These are phyloP conservation scores for Dendroctonus ponderosae DNA, from an alignment of 1,140 invertebrate genomes.

Conservation along the genomic window DNA sequence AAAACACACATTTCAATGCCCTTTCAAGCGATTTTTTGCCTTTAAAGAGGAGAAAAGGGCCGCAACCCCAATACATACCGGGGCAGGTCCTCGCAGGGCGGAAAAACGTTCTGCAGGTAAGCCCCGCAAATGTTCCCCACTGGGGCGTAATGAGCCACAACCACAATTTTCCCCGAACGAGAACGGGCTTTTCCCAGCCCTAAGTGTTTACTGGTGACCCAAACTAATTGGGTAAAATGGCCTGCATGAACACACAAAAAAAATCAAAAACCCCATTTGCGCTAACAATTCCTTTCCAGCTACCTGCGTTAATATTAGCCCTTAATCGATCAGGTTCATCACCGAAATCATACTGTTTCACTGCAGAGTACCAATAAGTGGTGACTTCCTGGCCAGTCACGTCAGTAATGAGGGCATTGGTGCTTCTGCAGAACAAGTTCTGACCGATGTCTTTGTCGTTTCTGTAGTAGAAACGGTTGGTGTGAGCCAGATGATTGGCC, in stretches of 20 bases:
- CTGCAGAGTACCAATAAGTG: slow-evolving; percentile 83
- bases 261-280: slow-evolving; percentile 1
- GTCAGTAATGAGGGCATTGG: slow-evolving; percentile 64
- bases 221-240: slow-evolving; percentile 90
- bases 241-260: slow-evolving; percentile 54
- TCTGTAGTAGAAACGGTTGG: slow-evolving; percentile 73
- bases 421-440: slow-evolving; percentile 71
- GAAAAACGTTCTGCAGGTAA: slow-evolving; percentile 74
- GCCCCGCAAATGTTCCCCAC: slow-evolving; percentile 74
- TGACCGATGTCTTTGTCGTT: slow-evolving; percentile 72
- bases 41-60: neutral
- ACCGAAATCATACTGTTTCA: slow-evolving; percentile 70
- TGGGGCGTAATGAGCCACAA: slow-evolving; percentile 80
- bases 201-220: slow-evolving; percentile 74
- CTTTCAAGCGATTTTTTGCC: neutral
- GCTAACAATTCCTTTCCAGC: slow-evolving; percentile 48
- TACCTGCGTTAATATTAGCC: slow-evolving; percentile 76
- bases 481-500: slow-evolving; percentile 80
- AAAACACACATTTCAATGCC: no score
- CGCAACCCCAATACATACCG: slow-evolving; percentile 10
- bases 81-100: slow-evolving; percentile 52
- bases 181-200: slow-evolving; percentile 80
- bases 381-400: slow-evolving; percentile 77
- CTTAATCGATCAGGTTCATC: slow-evolving; percentile 70
- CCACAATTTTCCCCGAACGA: slow-evolving; percentile 71